phyloP scores from a whole-genome alignment of 1,140 invertebrate species.

The Caerostris darwini region DNA sequence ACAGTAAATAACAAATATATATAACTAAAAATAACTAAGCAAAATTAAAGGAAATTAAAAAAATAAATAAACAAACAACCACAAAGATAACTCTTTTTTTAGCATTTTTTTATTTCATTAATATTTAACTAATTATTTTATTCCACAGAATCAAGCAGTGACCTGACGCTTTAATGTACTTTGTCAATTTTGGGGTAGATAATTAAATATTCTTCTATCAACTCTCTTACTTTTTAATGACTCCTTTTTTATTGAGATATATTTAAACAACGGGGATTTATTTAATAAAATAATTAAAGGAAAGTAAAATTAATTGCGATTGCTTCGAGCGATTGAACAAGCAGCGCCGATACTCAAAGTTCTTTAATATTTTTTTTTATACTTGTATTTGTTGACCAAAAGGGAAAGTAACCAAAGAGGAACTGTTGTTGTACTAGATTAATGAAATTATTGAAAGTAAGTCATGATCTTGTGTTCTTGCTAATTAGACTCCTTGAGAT shows the following conservation, averaged over 20 bases:
- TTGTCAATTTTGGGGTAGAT: background rate
- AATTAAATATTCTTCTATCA: background rate
- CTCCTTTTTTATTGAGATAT: background rate
- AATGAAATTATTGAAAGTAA: background rate
- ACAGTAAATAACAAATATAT: too few relatives aligned
- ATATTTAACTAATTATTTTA: too few relatives aligned
- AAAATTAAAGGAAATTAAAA: too few relatives aligned
- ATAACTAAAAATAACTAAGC: too few relatives aligned
- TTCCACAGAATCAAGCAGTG: too few relatives aligned
- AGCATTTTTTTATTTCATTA: too few relatives aligned
- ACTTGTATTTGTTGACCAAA: background rate
- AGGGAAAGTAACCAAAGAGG: background rate
- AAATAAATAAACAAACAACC: too few relatives aligned
- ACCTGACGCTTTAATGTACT: background rate
- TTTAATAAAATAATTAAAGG: slow-evolving; percentile 15
- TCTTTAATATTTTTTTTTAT: background rate
- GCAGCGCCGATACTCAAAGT: background rate
- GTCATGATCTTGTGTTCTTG: background rate
- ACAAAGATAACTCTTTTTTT: too few relatives aligned
- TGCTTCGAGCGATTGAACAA: background rate
- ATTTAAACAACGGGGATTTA: background rate
- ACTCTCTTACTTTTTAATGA: background rate
- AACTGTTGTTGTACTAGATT: background rate
- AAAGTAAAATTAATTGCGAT: slow-evolving; percentile 31
- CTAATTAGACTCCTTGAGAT: background rate